Conservation (phyloP, 1,140 invertebrate species). For the Penaeus japonicus region DNA sequence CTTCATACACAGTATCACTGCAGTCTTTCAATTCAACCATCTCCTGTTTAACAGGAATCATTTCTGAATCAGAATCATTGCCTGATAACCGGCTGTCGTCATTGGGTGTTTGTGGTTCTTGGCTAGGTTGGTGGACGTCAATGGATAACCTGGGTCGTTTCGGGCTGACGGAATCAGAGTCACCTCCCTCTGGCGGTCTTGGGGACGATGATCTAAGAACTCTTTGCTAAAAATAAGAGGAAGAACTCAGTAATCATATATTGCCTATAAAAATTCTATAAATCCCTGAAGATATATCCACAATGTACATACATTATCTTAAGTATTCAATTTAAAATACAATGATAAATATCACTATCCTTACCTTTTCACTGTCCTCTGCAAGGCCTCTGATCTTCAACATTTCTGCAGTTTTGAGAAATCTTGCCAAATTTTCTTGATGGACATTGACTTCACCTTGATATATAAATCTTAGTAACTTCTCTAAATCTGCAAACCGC, state of each 20-base stretch:
- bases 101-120: conserved; percentile 57
- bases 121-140: conserved; percentile 42
- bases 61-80: conserved; percentile 69
- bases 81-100: conserved; percentile 59
- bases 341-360: not conserved
- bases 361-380: conserved; percentile 59
- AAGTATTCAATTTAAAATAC: not conserved
- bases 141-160: conserved; percentile 56
- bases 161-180: conserved; percentile 63
- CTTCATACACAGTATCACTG: conserved; percentile 42
- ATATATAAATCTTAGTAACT: conserved; percentile 58
- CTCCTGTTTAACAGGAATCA: conserved; percentile 59
- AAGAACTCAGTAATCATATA: not conserved
- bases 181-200: conserved; percentile 51
- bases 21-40: conserved; percentile 59
- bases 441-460: conserved; percentile 59
- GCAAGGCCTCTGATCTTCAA: conserved; percentile 57
- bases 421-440: conserved; percentile 58
- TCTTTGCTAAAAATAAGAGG: conserved; percentile 46
- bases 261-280: not conserved
- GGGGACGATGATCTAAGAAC: conserved; percentile 51
- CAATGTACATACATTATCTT: not conserved
- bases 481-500: conserved; percentile 56
- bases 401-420: conserved; percentile 60
- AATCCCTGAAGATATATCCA: not conserved